phyloP scores from a whole-genome alignment of 1,140 invertebrate species.

The Aphis gossypii region DNA sequence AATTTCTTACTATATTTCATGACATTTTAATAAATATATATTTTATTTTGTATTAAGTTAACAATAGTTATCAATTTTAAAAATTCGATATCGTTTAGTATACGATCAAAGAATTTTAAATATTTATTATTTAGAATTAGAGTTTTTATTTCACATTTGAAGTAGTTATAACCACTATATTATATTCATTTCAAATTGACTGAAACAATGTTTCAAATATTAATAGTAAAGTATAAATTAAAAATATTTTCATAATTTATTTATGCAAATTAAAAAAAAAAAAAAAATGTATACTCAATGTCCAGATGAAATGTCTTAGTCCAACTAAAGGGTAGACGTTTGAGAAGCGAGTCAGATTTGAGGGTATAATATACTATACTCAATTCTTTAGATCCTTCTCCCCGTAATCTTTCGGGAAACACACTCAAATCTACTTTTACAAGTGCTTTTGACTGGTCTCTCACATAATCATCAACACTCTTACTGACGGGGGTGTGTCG shows the following conservation, averaged over 20 bases:
- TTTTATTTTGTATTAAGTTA: background rate
- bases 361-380: background rate
- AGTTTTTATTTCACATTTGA: background rate
- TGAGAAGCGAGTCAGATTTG: background rate
- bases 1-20: background rate
- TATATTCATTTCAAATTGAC: background rate
- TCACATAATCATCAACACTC: constrained; percentile 27
- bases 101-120: background rate
- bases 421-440: constrained; percentile 34
- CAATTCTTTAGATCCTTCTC: background rate
- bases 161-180: background rate
- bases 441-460: background rate
- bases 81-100: background rate
- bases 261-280: background rate
- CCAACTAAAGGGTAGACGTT: background rate
- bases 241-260: background rate
- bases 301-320: background rate
- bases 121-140: background rate
- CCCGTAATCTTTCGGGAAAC: constrained; percentile 33
- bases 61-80: background rate
- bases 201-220: background rate
- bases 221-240: background rate
- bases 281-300: background rate
- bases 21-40: background rate
- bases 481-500: background rate